These are phyloP conservation scores for Gallinago nigripennis DNA, from an alignment of 2,797 vertebrate genomes.

Conservation along the genomic window DNA sequence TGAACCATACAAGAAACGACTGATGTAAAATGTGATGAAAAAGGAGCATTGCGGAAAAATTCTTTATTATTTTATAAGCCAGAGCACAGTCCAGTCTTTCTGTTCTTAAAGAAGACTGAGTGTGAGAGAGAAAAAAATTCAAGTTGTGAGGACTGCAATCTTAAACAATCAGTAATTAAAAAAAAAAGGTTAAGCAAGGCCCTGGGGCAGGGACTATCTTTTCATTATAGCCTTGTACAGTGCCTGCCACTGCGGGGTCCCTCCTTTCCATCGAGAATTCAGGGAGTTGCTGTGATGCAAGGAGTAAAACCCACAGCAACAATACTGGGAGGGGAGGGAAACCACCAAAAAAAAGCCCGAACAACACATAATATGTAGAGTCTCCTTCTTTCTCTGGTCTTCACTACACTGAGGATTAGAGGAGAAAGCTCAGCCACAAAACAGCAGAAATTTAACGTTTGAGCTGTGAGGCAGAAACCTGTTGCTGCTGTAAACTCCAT, in stretches of 20 bases:
- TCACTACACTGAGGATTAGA: neutral
- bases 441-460: neutral
- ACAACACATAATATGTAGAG: neutral
- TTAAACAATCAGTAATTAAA: neutral
- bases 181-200: neutral
- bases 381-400: neutral
- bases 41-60: neutral
- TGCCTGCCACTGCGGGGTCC: neutral
- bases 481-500: neutral
- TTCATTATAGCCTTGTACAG: neutral
- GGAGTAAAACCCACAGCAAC: neutral
- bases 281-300: neutral
- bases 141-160: neutral
- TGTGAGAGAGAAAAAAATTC: neutral
- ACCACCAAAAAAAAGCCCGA: fast-evolving
- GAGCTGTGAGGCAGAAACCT: neutral
- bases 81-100: neutral
- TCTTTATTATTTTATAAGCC: neutral
- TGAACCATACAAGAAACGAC: neutral
- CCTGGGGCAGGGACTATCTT: neutral
- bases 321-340: fast-evolving
- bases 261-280: neutral
- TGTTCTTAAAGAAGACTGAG: neutral
- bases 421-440: neutral
- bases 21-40: neutral